These are phyloP conservation scores for Ephestia elutella DNA, from an alignment of 1,140 invertebrate species.

Conservation along the genomic window DNA sequence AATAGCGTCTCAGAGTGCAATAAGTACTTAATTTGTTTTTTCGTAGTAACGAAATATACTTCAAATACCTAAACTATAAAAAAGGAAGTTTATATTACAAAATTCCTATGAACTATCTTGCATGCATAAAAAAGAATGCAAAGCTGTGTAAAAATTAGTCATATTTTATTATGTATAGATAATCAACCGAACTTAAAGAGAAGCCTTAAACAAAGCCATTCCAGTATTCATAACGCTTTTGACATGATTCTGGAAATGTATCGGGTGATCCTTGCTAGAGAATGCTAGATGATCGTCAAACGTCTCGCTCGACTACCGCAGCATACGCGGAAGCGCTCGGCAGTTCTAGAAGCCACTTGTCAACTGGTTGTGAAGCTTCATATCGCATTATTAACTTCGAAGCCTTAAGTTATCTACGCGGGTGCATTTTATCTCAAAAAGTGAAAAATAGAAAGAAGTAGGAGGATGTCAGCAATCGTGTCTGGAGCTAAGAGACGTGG, in stretches of 20 bases:
- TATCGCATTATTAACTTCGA: slow-evolving; percentile 54
- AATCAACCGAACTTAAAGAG: slow-evolving; percentile 48
- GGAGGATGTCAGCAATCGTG: slow-evolving; percentile 67
- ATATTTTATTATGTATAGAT: slow-evolving; percentile 35
- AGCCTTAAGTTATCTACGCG: slow-evolving; percentile 64
- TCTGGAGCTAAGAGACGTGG: slow-evolving; percentile 62
- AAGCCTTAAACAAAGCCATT: slow-evolving; percentile 68
- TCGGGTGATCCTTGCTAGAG: slow-evolving; percentile 53
- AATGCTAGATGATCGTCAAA: slow-evolving; percentile 53
- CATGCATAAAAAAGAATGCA: slow-evolving; percentile 70
- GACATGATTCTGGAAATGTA: slow-evolving; percentile 36
- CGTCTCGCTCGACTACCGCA: slow-evolving; percentile 44
- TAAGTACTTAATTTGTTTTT: no score
- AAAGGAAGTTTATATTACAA: slow-evolving; percentile 40
- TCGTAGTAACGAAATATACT: not conserved
- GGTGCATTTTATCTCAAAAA: slow-evolving; percentile 68
- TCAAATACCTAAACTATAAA: no score
- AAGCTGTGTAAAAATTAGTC: slow-evolving; percentile 61
- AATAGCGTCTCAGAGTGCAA: no score
- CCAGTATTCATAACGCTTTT: slow-evolving; percentile 45
- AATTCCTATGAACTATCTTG: slow-evolving; percentile 56
- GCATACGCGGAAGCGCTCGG: slow-evolving; percentile 59
- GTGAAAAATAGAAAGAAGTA: slow-evolving; percentile 69
- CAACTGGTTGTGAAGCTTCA: slow-evolving; percentile 56
- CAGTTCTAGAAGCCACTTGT: slow-evolving; percentile 53